phyloP scores from a whole-genome alignment of 2,797 vertebrate genomes.

The Enteromius treurensis region DNA sequence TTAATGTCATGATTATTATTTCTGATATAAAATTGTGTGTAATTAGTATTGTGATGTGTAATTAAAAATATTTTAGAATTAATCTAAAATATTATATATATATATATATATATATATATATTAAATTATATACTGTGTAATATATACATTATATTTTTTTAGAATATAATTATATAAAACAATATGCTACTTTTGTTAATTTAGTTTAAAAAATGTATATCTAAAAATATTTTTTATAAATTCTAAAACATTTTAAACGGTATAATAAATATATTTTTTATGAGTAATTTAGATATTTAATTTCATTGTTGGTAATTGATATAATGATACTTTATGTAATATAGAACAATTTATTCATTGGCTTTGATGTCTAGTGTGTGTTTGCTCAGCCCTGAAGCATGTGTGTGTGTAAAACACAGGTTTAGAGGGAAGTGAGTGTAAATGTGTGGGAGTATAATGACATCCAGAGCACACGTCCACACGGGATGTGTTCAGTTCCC shows the following conservation, averaged over 20 bases:
- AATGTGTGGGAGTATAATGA: conserved; percentile 52
- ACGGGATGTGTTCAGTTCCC: conserved; percentile 57
- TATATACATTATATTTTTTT: not conserved
- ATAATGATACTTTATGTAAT: not conserved
- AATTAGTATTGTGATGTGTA: too few species aligned
- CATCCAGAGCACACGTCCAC: conserved; percentile 52
- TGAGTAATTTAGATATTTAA: not conserved
- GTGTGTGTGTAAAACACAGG: not conserved
- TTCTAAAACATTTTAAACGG: not conserved
- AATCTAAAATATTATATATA: not conserved
- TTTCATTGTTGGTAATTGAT: not conserved
- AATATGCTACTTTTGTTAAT: not conserved
- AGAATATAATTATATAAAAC: not conserved
- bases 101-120: too few species aligned
- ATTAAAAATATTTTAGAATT: not conserved
- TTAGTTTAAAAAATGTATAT: not conserved
- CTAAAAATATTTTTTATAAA: not conserved
- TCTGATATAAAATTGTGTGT: not conserved
- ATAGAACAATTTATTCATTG: not conserved
- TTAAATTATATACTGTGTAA: too few species aligned
- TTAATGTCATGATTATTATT: not conserved
- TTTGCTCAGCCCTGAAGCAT: conserved; percentile 5
- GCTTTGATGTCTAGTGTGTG: not conserved
- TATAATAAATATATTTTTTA: too few species aligned
- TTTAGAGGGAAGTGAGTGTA: conserved; percentile 13